Evolutionary conservation across 2,888 invertebrate species (phyloP).

Genomic region (Sarcophaga rosellei): DNA sequence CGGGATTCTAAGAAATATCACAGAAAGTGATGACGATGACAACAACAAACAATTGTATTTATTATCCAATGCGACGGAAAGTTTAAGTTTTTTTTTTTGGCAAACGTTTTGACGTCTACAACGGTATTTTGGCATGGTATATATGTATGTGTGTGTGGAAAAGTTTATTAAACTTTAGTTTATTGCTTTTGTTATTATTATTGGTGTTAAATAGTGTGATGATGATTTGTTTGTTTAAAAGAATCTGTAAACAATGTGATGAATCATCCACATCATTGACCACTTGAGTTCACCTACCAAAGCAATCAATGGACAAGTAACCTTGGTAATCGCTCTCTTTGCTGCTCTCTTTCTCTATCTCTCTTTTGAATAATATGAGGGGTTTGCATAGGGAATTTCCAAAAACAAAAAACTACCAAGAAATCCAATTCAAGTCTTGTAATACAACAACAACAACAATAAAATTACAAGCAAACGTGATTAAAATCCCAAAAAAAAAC

Average conservation of each 20-base stretch:
- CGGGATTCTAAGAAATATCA: too few relatives aligned
- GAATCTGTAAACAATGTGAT: constrained; percentile 27
- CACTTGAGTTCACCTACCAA: not conserved
- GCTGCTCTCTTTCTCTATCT: not conserved
- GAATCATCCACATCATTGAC: constrained; percentile 30
- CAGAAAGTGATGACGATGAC: too few relatives aligned
- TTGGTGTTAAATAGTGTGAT: not conserved
- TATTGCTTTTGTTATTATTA: not conserved
- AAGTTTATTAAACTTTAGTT: constrained; percentile 1
- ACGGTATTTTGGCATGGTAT: too few relatives aligned
- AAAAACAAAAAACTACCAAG: constrained; percentile 32
- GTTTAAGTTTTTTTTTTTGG: too few relatives aligned
- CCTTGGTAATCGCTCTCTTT: constrained; percentile 36
- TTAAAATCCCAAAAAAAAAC: constrained; percentile 1
- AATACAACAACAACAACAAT: constrained; percentile 2
- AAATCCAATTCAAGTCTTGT: not conserved
- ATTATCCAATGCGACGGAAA: too few relatives aligned
- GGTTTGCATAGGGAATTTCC: constrained; percentile 59
- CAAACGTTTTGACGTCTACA: too few relatives aligned
- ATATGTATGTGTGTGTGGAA: not conserved
- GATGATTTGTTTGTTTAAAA: not conserved
- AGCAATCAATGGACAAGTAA: not conserved
- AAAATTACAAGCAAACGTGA: constrained; percentile 24
- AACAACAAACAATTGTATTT: too few relatives aligned
- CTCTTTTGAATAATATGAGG: not conserved